phyloP scores from a whole-genome alignment of 2,797 vertebrate species.

The Vespertilio murinus region DNA sequence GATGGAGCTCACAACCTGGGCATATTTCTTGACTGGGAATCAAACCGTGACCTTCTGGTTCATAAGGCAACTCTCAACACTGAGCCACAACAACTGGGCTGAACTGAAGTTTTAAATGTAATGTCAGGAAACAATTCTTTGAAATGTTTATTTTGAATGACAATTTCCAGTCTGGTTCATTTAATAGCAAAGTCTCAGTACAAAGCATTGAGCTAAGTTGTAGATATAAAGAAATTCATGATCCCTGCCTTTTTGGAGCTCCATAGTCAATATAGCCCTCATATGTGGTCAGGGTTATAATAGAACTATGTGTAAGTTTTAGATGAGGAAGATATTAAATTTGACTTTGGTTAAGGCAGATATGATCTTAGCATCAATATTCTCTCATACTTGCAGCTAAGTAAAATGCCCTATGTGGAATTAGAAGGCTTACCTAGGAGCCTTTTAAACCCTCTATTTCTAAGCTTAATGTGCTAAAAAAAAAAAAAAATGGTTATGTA shows the following conservation, averaged over 20 bases:
- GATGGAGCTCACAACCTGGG: too few species aligned
- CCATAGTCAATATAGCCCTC: neutral
- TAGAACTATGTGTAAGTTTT: neutral
- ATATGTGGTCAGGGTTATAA: neutral
- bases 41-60: too few species aligned
- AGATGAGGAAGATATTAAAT: neutral
- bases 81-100: neutral
- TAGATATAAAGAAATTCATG: neutral
- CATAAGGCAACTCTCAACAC: too few species aligned
- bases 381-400: neutral
- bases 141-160: neutral
- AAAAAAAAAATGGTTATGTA: neutral
- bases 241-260: neutral
- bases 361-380: neutral
- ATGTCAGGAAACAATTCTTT: neutral
- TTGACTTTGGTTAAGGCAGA: neutral
- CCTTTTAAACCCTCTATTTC: slow-evolving; percentile 11
- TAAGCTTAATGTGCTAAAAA: neutral
- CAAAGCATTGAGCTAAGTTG: neutral
- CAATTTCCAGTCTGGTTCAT: neutral
- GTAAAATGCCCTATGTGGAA: neutral
- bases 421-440: neutral
- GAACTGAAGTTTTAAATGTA: neutral
- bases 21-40: too few species aligned
- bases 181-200: neutral